Conservation (phyloP, 2,113 vertebrate genomes). For the Syngnathus typhle region DNA sequence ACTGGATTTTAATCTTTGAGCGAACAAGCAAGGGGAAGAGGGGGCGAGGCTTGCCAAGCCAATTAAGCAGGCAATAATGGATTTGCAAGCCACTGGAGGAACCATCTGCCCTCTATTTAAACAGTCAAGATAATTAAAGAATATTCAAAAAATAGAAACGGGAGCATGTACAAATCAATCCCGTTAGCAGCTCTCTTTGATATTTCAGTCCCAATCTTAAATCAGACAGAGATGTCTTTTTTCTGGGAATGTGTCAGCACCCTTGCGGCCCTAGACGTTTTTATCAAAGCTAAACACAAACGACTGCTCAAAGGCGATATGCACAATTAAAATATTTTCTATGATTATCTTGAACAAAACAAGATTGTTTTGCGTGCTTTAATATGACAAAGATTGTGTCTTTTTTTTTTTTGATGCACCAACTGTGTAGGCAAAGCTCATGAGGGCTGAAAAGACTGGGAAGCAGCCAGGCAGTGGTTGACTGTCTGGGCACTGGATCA, state of each 20-base stretch:
- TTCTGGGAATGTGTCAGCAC: slow-evolving; percentile 6
- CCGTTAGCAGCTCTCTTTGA: slow-evolving; percentile 22
- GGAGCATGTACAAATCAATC: slow-evolving; percentile 62
- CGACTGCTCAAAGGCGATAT: slow-evolving; percentile 9
- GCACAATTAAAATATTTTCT: slow-evolving; percentile 25
- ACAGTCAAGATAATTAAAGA: slow-evolving; percentile 69
- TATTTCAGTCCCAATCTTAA: slow-evolving; percentile 24
- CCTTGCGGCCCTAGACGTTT: not conserved
- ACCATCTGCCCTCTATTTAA: slow-evolving; percentile 66
- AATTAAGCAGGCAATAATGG: slow-evolving; percentile 66
- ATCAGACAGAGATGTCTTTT: slow-evolving; percentile 15
- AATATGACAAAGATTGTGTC: not conserved
- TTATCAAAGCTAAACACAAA: not conserved
- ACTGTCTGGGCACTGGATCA: slow-evolving; percentile 71
- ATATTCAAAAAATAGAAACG: slow-evolving; percentile 55
- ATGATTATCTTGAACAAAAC: slow-evolving; percentile 10
- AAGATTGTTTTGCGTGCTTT: not conserved
- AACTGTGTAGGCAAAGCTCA: slow-evolving; percentile 17
- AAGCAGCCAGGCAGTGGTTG: slow-evolving; percentile 49
- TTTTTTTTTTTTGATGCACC: slow-evolving; percentile 27
- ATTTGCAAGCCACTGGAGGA: slow-evolving; percentile 67
- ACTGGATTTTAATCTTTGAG: slow-evolving; percentile 59
- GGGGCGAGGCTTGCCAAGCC: slow-evolving; percentile 47
- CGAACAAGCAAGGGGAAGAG: slow-evolving; percentile 38
- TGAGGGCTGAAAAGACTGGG: slow-evolving; percentile 48